Conservation (phyloP, 2,888 invertebrate genomes). For the Caenorhabditis becei region DNA sequence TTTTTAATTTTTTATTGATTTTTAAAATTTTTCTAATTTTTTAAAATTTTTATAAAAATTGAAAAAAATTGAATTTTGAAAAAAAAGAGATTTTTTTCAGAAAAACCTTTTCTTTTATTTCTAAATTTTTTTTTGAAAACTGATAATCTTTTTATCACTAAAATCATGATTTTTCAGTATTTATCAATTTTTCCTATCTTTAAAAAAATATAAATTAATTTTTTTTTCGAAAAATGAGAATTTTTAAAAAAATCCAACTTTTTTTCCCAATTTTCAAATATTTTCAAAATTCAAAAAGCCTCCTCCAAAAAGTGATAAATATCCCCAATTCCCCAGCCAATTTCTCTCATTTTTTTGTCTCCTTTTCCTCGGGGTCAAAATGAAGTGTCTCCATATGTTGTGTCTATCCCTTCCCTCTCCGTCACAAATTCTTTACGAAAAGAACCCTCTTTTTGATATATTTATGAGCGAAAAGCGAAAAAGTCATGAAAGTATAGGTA, state of each 20-base stretch:
- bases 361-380: not conserved
- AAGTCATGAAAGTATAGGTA: conserved; percentile 7
- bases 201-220: too few relatives aligned
- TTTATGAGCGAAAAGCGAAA: not conserved
- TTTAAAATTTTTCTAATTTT: not conserved
- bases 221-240: not conserved
- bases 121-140: not conserved
- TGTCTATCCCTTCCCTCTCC: too few relatives aligned
- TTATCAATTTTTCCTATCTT: not conserved
- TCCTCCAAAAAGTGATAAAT: not conserved
- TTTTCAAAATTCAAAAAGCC: not conserved
- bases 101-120: not conserved
- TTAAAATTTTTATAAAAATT: not conserved
- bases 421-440: not conserved
- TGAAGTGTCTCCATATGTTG: not conserved
- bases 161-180: too few relatives aligned
- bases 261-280: not conserved
- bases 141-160: not conserved
- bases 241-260: not conserved
- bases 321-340: not conserved
- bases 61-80: not conserved
- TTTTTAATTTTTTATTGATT: too few relatives aligned
- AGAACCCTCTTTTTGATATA: not conserved
- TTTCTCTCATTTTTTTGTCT: not conserved
- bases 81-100: not conserved